Base-by-base conservation (phyloP, 2,797 vertebrate genomes). In the Melanotaenia pygmaea region DNA sequence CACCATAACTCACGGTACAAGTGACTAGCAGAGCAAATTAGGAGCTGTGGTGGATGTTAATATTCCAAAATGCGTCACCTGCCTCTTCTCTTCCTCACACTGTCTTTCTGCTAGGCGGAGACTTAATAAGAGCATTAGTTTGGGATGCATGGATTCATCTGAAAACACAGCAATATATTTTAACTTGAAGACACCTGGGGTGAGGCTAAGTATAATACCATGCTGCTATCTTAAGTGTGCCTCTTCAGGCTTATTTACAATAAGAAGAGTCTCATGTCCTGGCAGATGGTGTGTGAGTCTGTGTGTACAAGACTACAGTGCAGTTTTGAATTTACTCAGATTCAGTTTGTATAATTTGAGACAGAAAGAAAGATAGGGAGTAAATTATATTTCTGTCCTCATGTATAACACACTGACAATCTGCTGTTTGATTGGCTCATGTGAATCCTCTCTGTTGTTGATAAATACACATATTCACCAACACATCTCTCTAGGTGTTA, bases 11-110 rank as follows among this genome's bases (percentile, higher is more conserved):
- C 66, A 59, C 75, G 79, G 74, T 69, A 79, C 77, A 77, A 68
- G 67, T 86, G 87, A 90, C 84, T 81, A 77, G 72, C 62, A 67
- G 84, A 71, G 71, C 56, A 81, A 79, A 87, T 76, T 88, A 83
- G 62, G 80, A 80, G 78, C 74, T 51, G 67, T 84, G 80, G 82
- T 68, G 67, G 70, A 74, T 80, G 62, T 74, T 81, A 84, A 87
- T 73, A 73, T 63, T 30, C 73, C 77, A 72, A 82, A 86, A 87
- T 68, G 63, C 57, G 22, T 84, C 84, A 82, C 56, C 72, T 82
- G 63, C 68, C 34, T 38, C 57, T 63, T 64, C 35, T 16, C 20
- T 45, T 58, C 37, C 10, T 18, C 53, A 14, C 62, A 2, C 43
- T 20, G 16, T 18, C 61, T 64, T 35, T 43, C 57, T 59, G 64